Evolutionary conservation across 37 sponge, comb jelly and placozoan species (phyloP), one percentile per base, ranked within the genome.

Genomic region (Tethya wilhelma): DNA sequence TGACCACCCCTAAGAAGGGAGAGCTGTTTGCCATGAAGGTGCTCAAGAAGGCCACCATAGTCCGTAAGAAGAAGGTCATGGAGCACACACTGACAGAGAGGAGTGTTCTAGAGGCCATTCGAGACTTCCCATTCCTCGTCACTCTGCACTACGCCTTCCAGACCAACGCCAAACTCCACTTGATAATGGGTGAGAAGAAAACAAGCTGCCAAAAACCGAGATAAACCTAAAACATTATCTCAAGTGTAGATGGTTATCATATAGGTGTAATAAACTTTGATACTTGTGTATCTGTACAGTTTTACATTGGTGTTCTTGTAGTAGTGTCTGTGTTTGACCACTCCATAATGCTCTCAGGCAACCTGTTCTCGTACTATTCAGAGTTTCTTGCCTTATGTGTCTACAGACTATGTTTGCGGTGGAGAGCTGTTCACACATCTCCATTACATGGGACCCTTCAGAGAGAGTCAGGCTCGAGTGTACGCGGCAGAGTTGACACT

Each of bases 141-240:
- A 98, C 98, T 1, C 91, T 98, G 26, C 96, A 98, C 80, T 98
- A 98, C 77, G 98, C 98, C 64, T 98, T 95, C 58, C 98, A 98
- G 79, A 95, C 98, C 32, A 89, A 98, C 65, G 65, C 96, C 32
- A 98, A 98, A 43, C 87, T 98, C 1, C 98, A 98, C 60, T 87
- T 98, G 23, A 90, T 98, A 31, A 84, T 98, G 80, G 98, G 98
- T 98, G 29, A 46, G 98, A n/a, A n/a, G n/a, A n/a, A n/a, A n/a
- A n/a, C n/a, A n/a, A n/a, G n/a, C n/a, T n/a, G n/a, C n/a, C n/a
- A n/a, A n/a, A n/a, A n/a, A n/a, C n/a, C n/a, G 53, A 49, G 53
- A 49, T 49, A 49, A 14, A 49, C n/a, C n/a, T n/a, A n/a, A n/a
- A n/a, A n/a, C n/a, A n/a, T n/a, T n/a, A n/a, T n/a, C n/a, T n/a